phyloP scores from a whole-genome alignment of 2,797 vertebrate genomes.

The Clarias platycephalus region DNA sequence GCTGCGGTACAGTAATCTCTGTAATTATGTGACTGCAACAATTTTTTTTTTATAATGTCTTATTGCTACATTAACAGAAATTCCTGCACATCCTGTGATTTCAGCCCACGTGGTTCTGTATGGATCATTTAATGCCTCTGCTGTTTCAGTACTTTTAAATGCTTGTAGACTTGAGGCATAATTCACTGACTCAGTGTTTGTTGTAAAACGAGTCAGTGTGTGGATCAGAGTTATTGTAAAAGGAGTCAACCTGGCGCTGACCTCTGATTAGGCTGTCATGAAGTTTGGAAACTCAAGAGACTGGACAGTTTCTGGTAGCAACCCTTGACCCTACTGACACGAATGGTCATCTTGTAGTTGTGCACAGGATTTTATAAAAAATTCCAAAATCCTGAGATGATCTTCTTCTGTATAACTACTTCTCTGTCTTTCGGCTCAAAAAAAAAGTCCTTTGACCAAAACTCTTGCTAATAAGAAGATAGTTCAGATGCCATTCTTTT shows the following conservation, averaged over 20 bases:
- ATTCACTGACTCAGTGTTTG: constrained; percentile 34
- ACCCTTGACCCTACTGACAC: constrained; percentile 36
- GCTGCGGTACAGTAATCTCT: background rate
- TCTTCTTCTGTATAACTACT: background rate
- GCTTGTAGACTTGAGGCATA: background rate
- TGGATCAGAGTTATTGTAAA: constrained; percentile 35
- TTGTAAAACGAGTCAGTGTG: constrained; percentile 13
- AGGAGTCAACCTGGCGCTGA: constrained; percentile 30
- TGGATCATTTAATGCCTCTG: background rate
- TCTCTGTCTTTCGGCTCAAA: background rate
- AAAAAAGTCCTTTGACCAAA: constrained; percentile 42
- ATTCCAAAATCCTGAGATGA: background rate
- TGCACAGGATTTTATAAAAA: background rate
- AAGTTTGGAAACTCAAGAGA: constrained; percentile 22
- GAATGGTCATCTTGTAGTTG: constrained; percentile 1
- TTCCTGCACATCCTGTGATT: background rate
- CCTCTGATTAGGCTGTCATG: constrained; percentile 37
- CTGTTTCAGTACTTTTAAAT: constrained; percentile 12
- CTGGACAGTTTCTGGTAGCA: constrained; percentile 32
- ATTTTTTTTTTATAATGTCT: background rate
- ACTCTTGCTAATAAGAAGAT: constrained; percentile 31
- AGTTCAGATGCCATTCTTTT: constrained; percentile 41
- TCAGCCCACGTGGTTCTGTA: background rate
- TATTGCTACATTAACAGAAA: background rate
- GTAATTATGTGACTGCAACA: background rate